phyloP scores from a whole-genome alignment of 2,888 invertebrate genomes.

The Torymus aiolomorphi region DNA sequence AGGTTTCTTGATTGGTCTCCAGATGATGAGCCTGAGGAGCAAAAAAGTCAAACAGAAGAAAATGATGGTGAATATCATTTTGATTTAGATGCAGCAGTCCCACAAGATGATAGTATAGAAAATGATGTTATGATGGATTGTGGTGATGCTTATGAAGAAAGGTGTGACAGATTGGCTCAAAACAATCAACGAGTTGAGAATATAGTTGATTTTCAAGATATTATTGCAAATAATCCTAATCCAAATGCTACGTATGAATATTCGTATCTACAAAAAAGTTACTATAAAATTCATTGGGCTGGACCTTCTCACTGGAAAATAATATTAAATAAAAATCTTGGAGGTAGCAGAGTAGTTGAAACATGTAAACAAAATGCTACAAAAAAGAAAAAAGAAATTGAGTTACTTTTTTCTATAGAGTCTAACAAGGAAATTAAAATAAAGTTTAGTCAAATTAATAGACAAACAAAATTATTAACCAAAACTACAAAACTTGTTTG shows the following conservation, averaged over 20 bases:
- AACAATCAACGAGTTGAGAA: constrained; percentile 56
- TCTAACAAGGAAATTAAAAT: constrained; percentile 25
- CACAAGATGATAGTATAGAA: constrained; percentile 56
- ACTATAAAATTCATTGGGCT: constrained; percentile 80
- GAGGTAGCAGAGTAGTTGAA: constrained; percentile 49
- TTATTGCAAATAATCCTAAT: constrained; percentile 55
- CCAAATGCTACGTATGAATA: constrained; percentile 65
- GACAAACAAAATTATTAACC: constrained; percentile 55
- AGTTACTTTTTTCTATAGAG: constrained; percentile 53
- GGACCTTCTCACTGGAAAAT: constrained; percentile 89
- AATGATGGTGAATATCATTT: constrained; percentile 63
- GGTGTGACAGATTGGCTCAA: constrained; percentile 51
- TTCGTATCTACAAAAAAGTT: constrained; percentile 64
- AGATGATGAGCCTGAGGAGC: constrained; percentile 73
- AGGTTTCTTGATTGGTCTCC: constrained; percentile 80
- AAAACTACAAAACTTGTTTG: constrained; percentile 64
- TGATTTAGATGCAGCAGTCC: constrained; percentile 67
- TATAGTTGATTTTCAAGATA: constrained; percentile 65
- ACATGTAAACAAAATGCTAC: constrained; percentile 59
- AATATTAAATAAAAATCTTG: constrained; percentile 69
- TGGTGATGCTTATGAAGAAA: constrained; percentile 56
- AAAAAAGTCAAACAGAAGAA: constrained; percentile 44
- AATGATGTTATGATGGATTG: constrained; percentile 55
- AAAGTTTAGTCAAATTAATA: constrained; percentile 56
- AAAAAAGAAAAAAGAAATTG: constrained; percentile 62